Evolutionary conservation across 2,797 vertebrate genomes (phyloP), one percentile per base, ranked within the genome.

Genomic region (Austrolebias charrua): DNA sequence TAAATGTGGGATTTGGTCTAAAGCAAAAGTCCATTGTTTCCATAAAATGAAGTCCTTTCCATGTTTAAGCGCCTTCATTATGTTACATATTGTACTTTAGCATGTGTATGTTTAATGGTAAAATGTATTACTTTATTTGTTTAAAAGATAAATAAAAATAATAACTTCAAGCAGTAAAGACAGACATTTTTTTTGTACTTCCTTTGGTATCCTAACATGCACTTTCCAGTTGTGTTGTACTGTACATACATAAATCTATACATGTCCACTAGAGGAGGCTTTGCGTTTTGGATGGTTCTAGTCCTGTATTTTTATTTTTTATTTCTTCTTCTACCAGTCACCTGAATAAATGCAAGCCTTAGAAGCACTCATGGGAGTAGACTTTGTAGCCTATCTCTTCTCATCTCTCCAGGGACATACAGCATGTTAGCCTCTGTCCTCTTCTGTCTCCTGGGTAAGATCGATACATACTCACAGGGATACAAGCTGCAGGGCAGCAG

Each of bases 211-310:
- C 8, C 8, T 48, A 38, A 42, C 38, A 24, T 52, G 9, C 13
- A 16, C 68, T 49, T 45, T 38, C 5, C 60, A 5, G 60, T 11
- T 29, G 19, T 73, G 15, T n/a, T n/a, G n/a, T n/a, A n/a, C n/a
- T n/a, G n/a, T 2, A 48, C 35, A 18, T 62, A 29, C 72, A 60
- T 62, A 19, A 66, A 38, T 63, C 50, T 73, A 6, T 28, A 58
- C 29, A 58, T 63, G 61, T 38, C 71, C 76, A 76, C 75, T 69
- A 78, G 71, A 67, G 67, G 66, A 73, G 75, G 78, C 76, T 80
- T 55, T 78, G 59, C 14, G 38, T 67, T 73, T 46, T 72, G 35
- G 16, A 19, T 20, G 31, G 11, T 43, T n/a, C 0, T 2, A 50
- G 24, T 49, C 61, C 38, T 55, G 50, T 38, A 24, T 24, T 24